These are phyloP conservation scores for Eumerus sabulonum DNA, from an alignment of 2,888 invertebrate genomes.

Conservation along the genomic window DNA sequence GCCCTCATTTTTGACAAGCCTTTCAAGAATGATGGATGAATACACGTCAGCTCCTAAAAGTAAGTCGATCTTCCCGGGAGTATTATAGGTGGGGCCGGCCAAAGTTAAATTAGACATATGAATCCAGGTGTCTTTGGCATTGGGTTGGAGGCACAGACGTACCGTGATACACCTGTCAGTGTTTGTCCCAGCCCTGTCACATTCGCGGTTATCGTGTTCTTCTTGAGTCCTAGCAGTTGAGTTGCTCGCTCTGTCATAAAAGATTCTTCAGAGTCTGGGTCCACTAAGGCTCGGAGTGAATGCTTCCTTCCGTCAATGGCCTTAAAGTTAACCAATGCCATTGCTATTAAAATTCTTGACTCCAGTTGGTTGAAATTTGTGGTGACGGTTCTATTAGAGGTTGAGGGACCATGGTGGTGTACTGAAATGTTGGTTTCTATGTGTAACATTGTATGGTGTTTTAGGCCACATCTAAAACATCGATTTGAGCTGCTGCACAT, in stretches of 20 bases:
- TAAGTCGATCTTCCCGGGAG: conserved; percentile 18
- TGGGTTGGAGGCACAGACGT: background rate
- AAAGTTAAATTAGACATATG: conserved; percentile 8
- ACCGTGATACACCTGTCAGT: background rate
- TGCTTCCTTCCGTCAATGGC: background rate
- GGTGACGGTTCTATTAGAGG: background rate
- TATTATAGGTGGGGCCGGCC: conserved; percentile 16
- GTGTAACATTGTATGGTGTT: background rate
- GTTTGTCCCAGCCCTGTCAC: conserved; percentile 22
- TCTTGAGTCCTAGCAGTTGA: background rate
- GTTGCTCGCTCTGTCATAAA: conserved; percentile 1
- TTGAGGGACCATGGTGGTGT: background rate
- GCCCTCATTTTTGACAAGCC: conserved; percentile 4
- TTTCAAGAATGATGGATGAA: conserved; percentile 18
- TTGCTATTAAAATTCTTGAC: conserved; percentile 3
- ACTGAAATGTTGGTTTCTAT: background rate
- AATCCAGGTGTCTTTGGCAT: background rate
- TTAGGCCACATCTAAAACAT: conserved; percentile 1
- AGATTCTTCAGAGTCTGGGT: too few relatives aligned
- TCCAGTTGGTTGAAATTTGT: conserved; percentile 22
- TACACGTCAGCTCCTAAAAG: conserved; percentile 22
- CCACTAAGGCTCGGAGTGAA: too few relatives aligned
- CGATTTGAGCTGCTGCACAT: background rate
- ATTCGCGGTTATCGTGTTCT: background rate
- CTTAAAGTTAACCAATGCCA: conserved; percentile 11